These are phyloP conservation scores for Drosophila gunungcola DNA, from an alignment of 1,140 invertebrate genomes.

Conservation along the genomic window DNA sequence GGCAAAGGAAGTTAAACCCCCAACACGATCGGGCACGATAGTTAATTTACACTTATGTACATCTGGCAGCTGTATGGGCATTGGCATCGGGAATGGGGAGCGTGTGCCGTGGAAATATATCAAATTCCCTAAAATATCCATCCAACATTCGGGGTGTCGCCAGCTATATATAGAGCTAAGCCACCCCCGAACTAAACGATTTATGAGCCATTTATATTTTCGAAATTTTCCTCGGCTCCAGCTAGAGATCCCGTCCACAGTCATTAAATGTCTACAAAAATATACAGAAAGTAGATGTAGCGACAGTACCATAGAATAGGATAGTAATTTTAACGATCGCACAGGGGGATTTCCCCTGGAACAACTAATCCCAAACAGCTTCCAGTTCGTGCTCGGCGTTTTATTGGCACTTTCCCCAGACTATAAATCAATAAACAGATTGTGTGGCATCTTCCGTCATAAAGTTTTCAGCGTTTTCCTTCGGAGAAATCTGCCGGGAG, in stretches of 20 bases:
- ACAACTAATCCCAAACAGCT: constrained; percentile 45
- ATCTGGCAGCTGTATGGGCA: constrained; percentile 43
- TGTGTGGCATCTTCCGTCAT: constrained; percentile 69
- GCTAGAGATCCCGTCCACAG: constrained; percentile 2
- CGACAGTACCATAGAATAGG: constrained; percentile 8
- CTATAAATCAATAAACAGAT: constrained; percentile 82
- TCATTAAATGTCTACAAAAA: constrained; percentile 69
- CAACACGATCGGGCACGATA: constrained; percentile 23
- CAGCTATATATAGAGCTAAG: constrained; percentile 27
- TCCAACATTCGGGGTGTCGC: constrained; percentile 38
- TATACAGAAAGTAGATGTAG: constrained; percentile 49
- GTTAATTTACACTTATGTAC: constrained; percentile 42
- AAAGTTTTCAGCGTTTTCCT: constrained; percentile 67
- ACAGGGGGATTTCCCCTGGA: constrained; percentile 21
- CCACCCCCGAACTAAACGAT: constrained; percentile 70
- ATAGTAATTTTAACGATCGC: constrained; percentile 61
- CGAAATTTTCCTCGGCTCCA: constrained; percentile 3
- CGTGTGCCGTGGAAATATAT: constrained; percentile 64
- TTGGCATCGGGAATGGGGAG: constrained; percentile 6
- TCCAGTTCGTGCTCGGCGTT: constrained; percentile 34
- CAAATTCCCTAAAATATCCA: constrained; percentile 57
- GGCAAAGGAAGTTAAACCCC: constrained; percentile 52
- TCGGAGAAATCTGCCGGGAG: constrained; percentile 30
- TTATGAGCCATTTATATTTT: constrained; percentile 46
- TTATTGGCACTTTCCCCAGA: constrained; percentile 77